Evolutionary conservation across 37 sponge, comb jelly and placozoan species (phyloP).

Genomic region (Mnemiopsis leidyi): DNA sequence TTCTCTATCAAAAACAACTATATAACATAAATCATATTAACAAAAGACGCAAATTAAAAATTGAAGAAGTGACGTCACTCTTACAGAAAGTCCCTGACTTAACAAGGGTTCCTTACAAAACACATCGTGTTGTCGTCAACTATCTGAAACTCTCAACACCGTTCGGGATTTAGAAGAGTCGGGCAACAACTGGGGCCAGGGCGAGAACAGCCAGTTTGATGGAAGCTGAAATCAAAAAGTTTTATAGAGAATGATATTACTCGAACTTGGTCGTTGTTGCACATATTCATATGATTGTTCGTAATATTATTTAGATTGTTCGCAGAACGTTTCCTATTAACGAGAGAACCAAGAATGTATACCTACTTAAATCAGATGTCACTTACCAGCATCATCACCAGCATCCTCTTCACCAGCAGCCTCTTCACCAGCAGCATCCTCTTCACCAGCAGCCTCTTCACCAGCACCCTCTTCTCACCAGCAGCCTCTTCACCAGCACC

Average conservation of each 20-base stretch:
- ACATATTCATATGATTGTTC: no score
- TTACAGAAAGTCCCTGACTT: neutral
- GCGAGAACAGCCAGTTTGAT: neutral
- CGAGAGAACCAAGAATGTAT: no score
- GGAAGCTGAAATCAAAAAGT: neutral
- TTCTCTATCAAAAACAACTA: no score
- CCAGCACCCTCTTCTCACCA: neutral
- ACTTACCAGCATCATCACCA: neutral
- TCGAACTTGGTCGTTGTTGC: neutral
- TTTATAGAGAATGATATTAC: neutral
- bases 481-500: neutral
- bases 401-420: neutral
- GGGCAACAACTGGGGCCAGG: neutral
- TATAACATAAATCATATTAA: no score
- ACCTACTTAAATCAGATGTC: no score
- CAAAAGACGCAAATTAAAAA: neutral
- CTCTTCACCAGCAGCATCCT: neutral
- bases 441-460: neutral
- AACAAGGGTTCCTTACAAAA: no score
- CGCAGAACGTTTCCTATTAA: no score
- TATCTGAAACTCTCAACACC: no score
- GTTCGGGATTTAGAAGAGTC: slow-evolving; percentile 17
- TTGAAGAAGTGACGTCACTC: neutral
- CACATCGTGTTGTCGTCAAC: no score
- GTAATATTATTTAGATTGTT: no score